phyloP scores from a whole-genome alignment of 92 coral and sea anemone species.

The Epizoanthus ramosus region DNA sequence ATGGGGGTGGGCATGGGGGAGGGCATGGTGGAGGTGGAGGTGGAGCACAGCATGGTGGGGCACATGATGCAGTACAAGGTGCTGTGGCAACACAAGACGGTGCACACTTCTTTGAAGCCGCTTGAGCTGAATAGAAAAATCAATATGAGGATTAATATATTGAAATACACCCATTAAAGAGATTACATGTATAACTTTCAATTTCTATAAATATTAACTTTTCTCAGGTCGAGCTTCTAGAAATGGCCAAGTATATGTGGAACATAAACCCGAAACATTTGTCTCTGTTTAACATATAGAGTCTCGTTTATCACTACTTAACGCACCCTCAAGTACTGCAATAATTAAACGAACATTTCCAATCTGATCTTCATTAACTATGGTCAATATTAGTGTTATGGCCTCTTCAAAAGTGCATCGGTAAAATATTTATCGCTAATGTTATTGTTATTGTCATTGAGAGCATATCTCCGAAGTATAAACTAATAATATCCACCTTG shows the following conservation, averaged over 20 bases:
- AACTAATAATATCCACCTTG: too few relatives aligned
- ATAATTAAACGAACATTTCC: not conserved
- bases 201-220: too few relatives aligned
- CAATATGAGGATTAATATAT: not conserved
- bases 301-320: not conserved
- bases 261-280: not conserved
- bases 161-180: not conserved
- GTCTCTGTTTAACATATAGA: not conserved
- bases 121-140: constrained; percentile 24
- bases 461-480: too few relatives aligned
- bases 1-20: constrained; percentile 55
- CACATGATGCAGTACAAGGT: constrained; percentile 70
- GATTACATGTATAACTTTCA: not conserved
- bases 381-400: not conserved
- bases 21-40: constrained; percentile 64
- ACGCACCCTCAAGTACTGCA: not conserved
- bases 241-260: not conserved
- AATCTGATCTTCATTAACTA: not conserved
- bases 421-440: not conserved
- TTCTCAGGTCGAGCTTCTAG: too few relatives aligned
- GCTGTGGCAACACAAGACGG: constrained; percentile 44
- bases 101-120: constrained; percentile 84
- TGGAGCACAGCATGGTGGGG: constrained; percentile 68
- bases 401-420: not conserved
- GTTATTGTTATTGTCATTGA: not conserved